A percentile compares a stretch with the other conserved stretches of the same genome.
phyloP scores from a whole-genome alignment of 2,888 invertebrate genomes.

The Cybosia mesomella region DNA sequence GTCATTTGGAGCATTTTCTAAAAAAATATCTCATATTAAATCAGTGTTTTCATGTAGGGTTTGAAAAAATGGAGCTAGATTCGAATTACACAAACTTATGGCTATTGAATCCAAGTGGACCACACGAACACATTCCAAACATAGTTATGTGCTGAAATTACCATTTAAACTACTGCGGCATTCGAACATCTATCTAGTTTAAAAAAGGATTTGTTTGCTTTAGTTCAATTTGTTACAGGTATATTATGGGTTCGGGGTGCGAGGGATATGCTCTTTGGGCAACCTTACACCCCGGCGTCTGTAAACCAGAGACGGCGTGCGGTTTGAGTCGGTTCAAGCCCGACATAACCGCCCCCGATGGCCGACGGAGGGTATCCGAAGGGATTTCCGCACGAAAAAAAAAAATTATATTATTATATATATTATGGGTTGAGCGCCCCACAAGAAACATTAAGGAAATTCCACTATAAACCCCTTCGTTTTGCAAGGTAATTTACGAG shows the following conservation, averaged over 20 bases:
- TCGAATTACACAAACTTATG: neutral
- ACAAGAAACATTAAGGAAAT: slow-evolving; percentile 2
- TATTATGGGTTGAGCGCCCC: no score
- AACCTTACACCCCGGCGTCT: no score
- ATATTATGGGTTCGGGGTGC: neutral
- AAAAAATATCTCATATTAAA: neutral
- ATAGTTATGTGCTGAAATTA: neutral
- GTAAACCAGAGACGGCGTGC: no score
- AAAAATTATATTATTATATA: no score
- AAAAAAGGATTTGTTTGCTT: neutral
- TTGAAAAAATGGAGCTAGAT: neutral
- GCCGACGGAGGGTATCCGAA: no score
- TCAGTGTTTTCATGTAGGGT: neutral
- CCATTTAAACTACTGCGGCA: neutral
- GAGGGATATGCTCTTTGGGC: no score
- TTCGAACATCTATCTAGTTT: neutral
- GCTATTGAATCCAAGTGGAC: neutral
- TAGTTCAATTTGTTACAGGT: neutral
- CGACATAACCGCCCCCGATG: no score
- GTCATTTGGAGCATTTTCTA: neutral
- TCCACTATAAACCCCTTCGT: neutral
- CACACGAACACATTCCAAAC: neutral
- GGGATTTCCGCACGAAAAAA: no score
- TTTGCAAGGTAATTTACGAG: neutral
- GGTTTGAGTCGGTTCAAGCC: no score